These are phyloP conservation scores for Xiphophorus birchmanni DNA, from an alignment of 2,797 vertebrate species.

Conservation along the genomic window DNA sequence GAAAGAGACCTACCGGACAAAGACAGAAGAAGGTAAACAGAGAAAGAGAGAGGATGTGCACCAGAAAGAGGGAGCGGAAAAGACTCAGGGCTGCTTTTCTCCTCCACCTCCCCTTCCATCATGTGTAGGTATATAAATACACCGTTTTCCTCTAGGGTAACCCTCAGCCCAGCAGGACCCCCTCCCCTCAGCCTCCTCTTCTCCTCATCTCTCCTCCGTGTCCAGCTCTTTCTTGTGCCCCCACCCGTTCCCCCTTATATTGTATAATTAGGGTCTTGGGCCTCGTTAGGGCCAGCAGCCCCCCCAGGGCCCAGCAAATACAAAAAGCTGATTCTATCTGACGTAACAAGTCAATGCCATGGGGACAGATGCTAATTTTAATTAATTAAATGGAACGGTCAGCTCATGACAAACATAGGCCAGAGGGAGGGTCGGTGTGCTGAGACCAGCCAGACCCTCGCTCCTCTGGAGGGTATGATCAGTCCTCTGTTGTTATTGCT, in stretches of 20 bases:
- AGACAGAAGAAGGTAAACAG: constrained; percentile 46
- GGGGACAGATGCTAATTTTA: constrained; percentile 86
- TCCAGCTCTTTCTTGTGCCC: constrained; percentile 49
- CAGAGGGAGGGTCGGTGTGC: constrained; percentile 59
- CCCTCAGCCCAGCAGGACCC: constrained; percentile 77
- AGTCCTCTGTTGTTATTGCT: constrained; percentile 34
- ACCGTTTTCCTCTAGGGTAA: constrained; percentile 53
- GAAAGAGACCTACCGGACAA: constrained; percentile 39
- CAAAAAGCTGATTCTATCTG: constrained; percentile 85
- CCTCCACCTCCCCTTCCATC: constrained; percentile 46
- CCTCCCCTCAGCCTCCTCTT: constrained; percentile 18
- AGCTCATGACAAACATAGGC: constrained; percentile 77
- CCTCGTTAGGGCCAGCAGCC: constrained; percentile 79
- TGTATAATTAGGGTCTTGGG: constrained; percentile 84
- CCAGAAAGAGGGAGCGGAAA: constrained; percentile 34
- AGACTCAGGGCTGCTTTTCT: constrained; percentile 58
- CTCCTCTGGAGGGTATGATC: constrained; percentile 53
- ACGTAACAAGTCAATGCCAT: constrained; percentile 86
- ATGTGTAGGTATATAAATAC: constrained; percentile 80
- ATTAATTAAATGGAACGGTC: constrained; percentile 85
- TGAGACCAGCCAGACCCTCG: constrained; percentile 52
- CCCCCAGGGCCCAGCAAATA: constrained; percentile 66
- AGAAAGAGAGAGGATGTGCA: constrained; percentile 52
- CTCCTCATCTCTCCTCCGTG: constrained; percentile 45
- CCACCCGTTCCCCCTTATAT: constrained; percentile 22